A percentile compares a stretch with the other conserved stretches of the same genome.
These are phyloP conservation scores for Venustoraphidia nigricollis DNA, from an alignment of 2,888 invertebrate genomes.

Conservation along the genomic window DNA sequence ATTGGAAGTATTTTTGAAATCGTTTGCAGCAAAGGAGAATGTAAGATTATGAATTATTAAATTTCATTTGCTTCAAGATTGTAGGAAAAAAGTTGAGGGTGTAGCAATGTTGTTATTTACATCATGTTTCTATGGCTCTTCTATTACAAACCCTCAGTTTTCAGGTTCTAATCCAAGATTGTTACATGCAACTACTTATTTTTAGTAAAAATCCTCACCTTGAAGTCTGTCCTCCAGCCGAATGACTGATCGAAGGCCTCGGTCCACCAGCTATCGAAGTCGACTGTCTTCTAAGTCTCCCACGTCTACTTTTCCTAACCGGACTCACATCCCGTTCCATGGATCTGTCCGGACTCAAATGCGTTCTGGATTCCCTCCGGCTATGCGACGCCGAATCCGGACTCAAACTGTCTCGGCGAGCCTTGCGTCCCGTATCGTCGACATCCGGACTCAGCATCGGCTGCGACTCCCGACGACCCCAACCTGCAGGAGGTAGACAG, in stretches of 20 bases:
- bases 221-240: too few species aligned
- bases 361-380: slow-evolving; percentile 59
- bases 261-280: slow-evolving; percentile 54
- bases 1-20: too few species aligned
- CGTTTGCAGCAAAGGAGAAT: too few species aligned
- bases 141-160: too few species aligned
- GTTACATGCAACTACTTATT: too few species aligned
- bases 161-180: too few species aligned
- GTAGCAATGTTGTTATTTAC: too few species aligned
- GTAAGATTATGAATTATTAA: too few species aligned
- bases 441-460: slow-evolving; percentile 71
- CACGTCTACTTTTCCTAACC: slow-evolving; percentile 48
- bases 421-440: slow-evolving; percentile 49
- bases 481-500: slow-evolving; percentile 49
- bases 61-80: too few species aligned
- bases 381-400: slow-evolving; percentile 73
- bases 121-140: too few species aligned
- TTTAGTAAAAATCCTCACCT: too few species aligned
- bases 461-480: slow-evolving; percentile 61
- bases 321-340: slow-evolving; percentile 72
- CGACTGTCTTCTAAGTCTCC: slow-evolving; percentile 60
- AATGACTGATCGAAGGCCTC: slow-evolving; percentile 15
- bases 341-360: slow-evolving; percentile 64
- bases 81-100: too few species aligned
- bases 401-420: slow-evolving; percentile 73